phyloP scores from a whole-genome alignment of 2,113 vertebrate genomes.

The Syngnathoides biaculeatus region DNA sequence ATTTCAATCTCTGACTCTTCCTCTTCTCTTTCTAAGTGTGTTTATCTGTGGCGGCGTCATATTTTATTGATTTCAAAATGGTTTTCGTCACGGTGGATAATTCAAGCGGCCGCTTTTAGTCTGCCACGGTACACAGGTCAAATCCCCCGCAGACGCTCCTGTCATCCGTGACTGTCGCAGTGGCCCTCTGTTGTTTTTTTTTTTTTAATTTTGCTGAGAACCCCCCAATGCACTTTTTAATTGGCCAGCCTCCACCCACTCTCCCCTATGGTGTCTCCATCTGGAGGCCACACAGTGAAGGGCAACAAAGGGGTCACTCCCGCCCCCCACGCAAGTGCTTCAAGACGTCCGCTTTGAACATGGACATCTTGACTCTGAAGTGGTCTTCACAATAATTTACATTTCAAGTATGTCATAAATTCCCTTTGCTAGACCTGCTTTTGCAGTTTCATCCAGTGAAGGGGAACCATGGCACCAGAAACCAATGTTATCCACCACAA shows the following conservation, averaged over 20 bases:
- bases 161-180: conserved; percentile 35
- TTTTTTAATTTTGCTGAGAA: conserved; percentile 57
- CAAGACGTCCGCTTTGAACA: neutral
- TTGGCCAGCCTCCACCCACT: conserved; percentile 68
- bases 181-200: conserved; percentile 39
- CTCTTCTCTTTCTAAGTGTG: neutral
- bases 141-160: conserved; percentile 35
- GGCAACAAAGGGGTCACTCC: conserved; percentile 42
- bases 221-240: conserved; percentile 68
- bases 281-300: conserved; percentile 77
- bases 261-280: conserved; percentile 72
- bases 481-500: neutral
- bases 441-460: neutral
- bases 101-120: conserved; percentile 24
- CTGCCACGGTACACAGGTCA: neutral
- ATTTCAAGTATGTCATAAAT: neutral
- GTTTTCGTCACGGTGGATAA: conserved; percentile 51
- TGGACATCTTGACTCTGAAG: neutral
- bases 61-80: conserved; percentile 45
- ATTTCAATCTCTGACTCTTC: conserved; percentile 10
- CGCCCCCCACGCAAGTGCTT: neutral
- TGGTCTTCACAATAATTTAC: neutral
- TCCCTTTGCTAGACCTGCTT: neutral
- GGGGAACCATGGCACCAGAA: neutral
- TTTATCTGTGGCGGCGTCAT: conserved; percentile 22